Percentiles rank a stretch among this genome's conserved stretches.
These are phyloP conservation scores for Eutolmus rufibarbis DNA, from an alignment of 2,888 invertebrate genomes.

Conservation along the genomic window DNA sequence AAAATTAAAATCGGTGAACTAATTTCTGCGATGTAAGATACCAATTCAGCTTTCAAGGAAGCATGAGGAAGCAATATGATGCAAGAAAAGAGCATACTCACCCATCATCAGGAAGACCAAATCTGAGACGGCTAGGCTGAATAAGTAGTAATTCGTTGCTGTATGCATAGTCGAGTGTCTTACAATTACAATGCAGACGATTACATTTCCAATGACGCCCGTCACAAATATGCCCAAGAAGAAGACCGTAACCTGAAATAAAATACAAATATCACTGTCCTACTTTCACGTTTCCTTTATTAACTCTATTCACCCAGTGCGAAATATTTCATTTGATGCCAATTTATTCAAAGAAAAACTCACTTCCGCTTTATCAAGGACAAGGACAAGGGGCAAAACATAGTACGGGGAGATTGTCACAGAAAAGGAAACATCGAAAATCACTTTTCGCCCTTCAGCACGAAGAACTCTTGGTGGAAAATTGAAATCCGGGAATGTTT, in stretches of 20 bases:
- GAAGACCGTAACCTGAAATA: conserved; percentile 68
- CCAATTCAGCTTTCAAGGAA: background rate
- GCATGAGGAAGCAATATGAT: background rate
- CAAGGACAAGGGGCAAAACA: background rate
- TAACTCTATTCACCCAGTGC: background rate
- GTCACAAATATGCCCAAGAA: conserved; percentile 82
- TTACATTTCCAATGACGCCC: conserved; percentile 82
- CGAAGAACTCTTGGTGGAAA: background rate
- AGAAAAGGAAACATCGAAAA: background rate
- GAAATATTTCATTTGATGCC: background rate
- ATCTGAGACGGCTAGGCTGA: conserved; percentile 88
- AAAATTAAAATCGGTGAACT: too few species aligned
- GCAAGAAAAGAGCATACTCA: conserved; percentile 63
- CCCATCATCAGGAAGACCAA: conserved; percentile 81
- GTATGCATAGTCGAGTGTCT: conserved; percentile 84
- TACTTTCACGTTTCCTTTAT: background rate
- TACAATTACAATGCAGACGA: conserved; percentile 85
- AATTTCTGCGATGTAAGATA: too few species aligned
- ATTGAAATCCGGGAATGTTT: background rate
- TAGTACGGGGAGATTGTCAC: background rate
- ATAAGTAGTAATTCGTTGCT: conserved; percentile 90
- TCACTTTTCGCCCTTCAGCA: background rate
- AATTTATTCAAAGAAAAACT: background rate
- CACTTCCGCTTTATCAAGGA: background rate
- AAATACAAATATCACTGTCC: background rate